These are phyloP conservation scores for Acomys russatus DNA, from an alignment of 2,797 vertebrate genomes.

Conservation along the genomic window DNA sequence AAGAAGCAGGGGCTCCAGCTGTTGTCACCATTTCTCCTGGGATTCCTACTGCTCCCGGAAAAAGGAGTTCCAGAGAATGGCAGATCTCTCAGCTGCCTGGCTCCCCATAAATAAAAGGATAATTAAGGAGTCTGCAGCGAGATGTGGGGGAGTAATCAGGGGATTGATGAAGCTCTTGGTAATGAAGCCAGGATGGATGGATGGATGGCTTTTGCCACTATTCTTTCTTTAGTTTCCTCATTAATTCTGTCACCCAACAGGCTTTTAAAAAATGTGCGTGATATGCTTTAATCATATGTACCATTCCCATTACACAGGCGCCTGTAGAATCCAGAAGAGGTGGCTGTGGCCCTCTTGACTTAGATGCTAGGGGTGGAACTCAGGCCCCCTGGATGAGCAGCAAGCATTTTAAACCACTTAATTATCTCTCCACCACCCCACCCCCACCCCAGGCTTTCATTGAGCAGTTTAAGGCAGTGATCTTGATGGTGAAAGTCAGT, in stretches of 20 bases:
- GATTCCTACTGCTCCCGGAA: neutral
- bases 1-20: neutral
- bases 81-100: neutral
- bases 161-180: neutral
- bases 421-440: neutral
- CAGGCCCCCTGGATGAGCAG: neutral
- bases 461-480: neutral
- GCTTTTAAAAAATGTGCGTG: neutral
- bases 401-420: neutral
- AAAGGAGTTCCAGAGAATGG: neutral
- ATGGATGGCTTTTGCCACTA: neutral
- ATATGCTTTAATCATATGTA: neutral
- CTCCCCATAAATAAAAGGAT: neutral
- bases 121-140: neutral
- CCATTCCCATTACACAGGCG: too few species aligned
- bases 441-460: neutral
- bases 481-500: neutral
- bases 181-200: neutral
- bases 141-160: too few species aligned
- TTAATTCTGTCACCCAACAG: neutral
- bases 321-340: neutral
- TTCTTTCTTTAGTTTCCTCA: neutral
- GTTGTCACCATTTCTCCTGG: neutral
- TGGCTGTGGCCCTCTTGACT: too few species aligned
- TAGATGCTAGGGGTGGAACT: neutral